A percentile compares a stretch with the other conserved stretches of the same genome.
Evolutionary conservation across 2,888 invertebrate species (phyloP).

Genomic region (Spisula subtruncata): DNA sequence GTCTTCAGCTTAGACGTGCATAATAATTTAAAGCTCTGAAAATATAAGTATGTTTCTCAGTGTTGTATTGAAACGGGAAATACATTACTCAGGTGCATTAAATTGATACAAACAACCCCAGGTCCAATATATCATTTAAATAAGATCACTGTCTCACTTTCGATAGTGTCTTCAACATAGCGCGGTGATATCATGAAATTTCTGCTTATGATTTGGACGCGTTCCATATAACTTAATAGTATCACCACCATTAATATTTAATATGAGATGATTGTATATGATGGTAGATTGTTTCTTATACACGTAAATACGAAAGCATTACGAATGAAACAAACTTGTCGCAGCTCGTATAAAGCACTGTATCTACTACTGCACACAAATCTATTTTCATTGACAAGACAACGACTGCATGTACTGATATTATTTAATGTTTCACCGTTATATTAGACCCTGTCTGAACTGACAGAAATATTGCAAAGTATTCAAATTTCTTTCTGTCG

Average conservation of each 20-base stretch:
- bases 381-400: slow-evolving; percentile 12
- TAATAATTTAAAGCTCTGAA: too few relatives aligned
- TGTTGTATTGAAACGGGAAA: too few relatives aligned
- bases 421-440: background rate
- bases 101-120: too few relatives aligned
- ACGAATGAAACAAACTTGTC: background rate
- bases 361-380: background rate
- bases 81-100: too few relatives aligned
- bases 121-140: too few relatives aligned
- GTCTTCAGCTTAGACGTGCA: too few relatives aligned
- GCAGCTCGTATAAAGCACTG: background rate
- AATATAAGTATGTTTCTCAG: too few relatives aligned
- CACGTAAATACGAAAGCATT: too few relatives aligned
- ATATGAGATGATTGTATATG: background rate
- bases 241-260: background rate
- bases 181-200: too few relatives aligned
- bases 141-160: too few relatives aligned
- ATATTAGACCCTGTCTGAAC: background rate
- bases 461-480: background rate
- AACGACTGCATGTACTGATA: background rate
- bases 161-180: too few relatives aligned
- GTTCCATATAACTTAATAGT: background rate
- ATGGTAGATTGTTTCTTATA: background rate
- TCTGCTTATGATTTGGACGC: too few relatives aligned
- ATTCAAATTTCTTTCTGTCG: background rate